These are phyloP conservation scores for Nebria salina DNA, from an alignment of 2,888 invertebrate genomes.

Conservation along the genomic window DNA sequence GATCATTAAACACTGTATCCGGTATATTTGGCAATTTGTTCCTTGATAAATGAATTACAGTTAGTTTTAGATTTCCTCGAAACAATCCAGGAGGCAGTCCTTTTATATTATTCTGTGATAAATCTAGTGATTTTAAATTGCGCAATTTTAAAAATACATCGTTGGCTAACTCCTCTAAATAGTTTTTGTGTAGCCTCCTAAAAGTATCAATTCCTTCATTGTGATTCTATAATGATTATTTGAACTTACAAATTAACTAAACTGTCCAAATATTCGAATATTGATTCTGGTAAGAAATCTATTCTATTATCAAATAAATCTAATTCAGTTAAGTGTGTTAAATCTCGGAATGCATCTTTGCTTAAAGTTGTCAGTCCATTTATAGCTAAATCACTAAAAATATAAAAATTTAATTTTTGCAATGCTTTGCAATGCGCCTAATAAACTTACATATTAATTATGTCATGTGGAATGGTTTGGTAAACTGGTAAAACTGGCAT, in stretches of 20 bases:
- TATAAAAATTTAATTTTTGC: neutral
- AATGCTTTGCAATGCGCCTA: neutral
- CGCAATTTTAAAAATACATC: constrained; percentile 68
- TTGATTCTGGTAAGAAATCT: constrained; percentile 71
- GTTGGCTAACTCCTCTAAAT: constrained; percentile 70
- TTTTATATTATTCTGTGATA: constrained; percentile 73
- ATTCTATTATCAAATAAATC: constrained; percentile 81
- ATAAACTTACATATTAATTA: constrained; percentile 69
- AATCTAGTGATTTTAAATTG: constrained; percentile 73
- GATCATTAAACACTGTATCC: constrained; percentile 67
- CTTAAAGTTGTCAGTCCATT: constrained; percentile 75
- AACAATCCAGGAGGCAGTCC: constrained; percentile 70
- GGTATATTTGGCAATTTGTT: constrained; percentile 71
- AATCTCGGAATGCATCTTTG: constrained; percentile 73
- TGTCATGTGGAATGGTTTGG: constrained; percentile 72
- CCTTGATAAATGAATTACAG: constrained; percentile 73
- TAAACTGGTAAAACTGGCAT: constrained; percentile 69
- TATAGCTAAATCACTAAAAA: constrained; percentile 76
- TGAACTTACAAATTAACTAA: constrained; percentile 71
- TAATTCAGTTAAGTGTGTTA: constrained; percentile 71
- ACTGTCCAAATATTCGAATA: constrained; percentile 72
- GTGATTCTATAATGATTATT: constrained; percentile 13
- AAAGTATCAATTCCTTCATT: constrained; percentile 54
- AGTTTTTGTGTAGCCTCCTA: constrained; percentile 74
- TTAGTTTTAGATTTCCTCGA: constrained; percentile 67